Evolutionary conservation across 2,888 invertebrate species (phyloP), one percentile per base, ranked within the genome.

Genomic region (Ormyrus labotus): DNA sequence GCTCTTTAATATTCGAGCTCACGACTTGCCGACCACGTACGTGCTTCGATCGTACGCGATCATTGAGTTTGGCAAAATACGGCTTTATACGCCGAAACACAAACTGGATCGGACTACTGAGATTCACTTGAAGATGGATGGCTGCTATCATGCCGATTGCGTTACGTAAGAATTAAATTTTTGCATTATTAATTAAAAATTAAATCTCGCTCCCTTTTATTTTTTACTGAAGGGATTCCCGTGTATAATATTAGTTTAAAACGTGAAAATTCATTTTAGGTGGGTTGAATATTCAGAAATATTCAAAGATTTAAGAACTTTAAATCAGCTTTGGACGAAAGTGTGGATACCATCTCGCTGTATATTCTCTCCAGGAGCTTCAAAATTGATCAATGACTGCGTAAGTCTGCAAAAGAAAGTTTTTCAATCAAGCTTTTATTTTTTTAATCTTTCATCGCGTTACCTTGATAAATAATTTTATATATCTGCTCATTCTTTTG

Each of bases 1-100:
- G 95, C 91, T 98, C 53, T 92, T 97, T 55, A 98, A 98, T 89
- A 93, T 98, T 19, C 93, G 98, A n/a, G 97, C 97, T 0, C 92
- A 93, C 78, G 98, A 98, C 91, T 92, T 96, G 83, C 95, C 95
- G 0, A 95, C 94, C 88, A 96, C 95, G 0, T 97, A 98, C 0
- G 94, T 96, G 19, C 92, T 97, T 8, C 94, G 95, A 87, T 94
- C 96, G 60, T 97, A 96, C 88, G 93, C 95, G 1, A 91, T 96
- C 60, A 90, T 97, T 63, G 94, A 94, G 78, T 91, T 92, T 82
- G 91, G 92, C 5, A 93, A 94, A 74, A 92, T 96, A 48, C 92
- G 94, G 85, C 92, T 96, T 50, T 97, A 95, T 87, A 93, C 95
- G 6, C 94, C 95, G 58, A 92, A 92, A 8, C 92, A 92, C 1